Conservation (phyloP, 2,113 vertebrate genomes). For the Aspiorhynchus laticeps region DNA sequence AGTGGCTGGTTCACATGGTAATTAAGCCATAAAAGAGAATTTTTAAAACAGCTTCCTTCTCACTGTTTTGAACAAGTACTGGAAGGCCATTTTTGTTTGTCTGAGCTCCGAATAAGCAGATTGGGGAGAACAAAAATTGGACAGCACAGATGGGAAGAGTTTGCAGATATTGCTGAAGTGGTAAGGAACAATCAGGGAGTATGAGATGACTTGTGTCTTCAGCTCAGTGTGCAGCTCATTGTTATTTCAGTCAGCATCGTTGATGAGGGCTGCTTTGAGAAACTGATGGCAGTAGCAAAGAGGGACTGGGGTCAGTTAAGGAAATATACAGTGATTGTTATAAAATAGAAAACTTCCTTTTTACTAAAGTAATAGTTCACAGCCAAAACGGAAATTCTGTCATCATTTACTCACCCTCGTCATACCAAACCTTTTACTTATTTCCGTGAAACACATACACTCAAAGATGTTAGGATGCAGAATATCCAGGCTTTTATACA, state of each 20-base stretch:
- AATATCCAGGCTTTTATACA: no score
- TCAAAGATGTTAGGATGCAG: no score
- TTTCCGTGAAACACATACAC: neutral
- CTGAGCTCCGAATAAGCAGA: neutral
- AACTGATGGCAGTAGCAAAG: slow-evolving; percentile 53
- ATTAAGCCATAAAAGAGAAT: slow-evolving; percentile 14
- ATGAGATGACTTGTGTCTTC: slow-evolving; percentile 58
- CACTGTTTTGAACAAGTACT: slow-evolving; percentile 5
- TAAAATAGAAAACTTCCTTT: neutral
- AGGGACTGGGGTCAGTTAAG: slow-evolving; percentile 63
- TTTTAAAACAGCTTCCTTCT: slow-evolving; percentile 5
- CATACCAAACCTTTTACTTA: neutral
- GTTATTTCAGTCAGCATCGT: slow-evolving; percentile 65
- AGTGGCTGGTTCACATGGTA: neutral
- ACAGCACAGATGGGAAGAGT: slow-evolving; percentile 4
- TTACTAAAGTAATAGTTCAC: neutral
- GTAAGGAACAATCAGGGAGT: slow-evolving; percentile 56
- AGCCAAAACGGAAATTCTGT: neutral
- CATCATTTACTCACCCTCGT: neutral
- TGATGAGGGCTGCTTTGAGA: slow-evolving; percentile 67
- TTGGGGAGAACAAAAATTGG: neutral
- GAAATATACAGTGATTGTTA: slow-evolving; percentile 25
- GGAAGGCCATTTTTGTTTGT: slow-evolving; percentile 16
- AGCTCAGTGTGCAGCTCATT: slow-evolving; percentile 56
- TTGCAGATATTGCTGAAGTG: slow-evolving; percentile 47